Evolutionary conservation across 2,888 invertebrate species (phyloP).

Genomic region (Zaprionus lineosus): DNA sequence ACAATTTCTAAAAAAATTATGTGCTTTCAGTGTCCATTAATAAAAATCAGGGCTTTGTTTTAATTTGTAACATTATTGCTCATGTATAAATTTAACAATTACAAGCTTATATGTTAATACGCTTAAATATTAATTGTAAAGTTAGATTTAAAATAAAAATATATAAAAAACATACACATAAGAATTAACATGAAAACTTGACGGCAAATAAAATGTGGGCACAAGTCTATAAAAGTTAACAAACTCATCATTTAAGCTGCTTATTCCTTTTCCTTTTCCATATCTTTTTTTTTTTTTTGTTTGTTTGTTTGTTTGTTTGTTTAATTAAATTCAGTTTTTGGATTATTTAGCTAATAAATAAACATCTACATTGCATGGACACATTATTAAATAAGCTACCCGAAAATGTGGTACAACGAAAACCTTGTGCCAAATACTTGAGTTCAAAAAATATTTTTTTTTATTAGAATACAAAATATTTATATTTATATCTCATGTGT

Average conservation of each 20-base stretch:
- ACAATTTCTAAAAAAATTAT: conserved; percentile 16
- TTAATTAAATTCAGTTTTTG: conserved; percentile 32
- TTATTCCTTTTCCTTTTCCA: too few relatives aligned
- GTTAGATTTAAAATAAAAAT: conserved; percentile 58
- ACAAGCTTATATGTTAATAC: conserved; percentile 72
- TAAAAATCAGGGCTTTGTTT: conserved; percentile 17
- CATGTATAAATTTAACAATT: conserved; percentile 55
- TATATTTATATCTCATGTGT: conserved; percentile 17
- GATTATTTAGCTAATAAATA: conserved; percentile 36
- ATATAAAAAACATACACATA: conserved; percentile 38
- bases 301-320: conserved; percentile 1
- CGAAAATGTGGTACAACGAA: conserved; percentile 10
- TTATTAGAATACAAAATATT: background rate
- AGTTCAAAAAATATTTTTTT: conserved; percentile 15
- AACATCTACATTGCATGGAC: conserved; percentile 18
- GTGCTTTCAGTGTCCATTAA: conserved; percentile 22
- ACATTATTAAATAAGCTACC: conserved; percentile 26
- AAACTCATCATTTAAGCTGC: conserved; percentile 16
- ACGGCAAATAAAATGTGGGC: conserved; percentile 37
- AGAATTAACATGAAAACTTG: conserved; percentile 38
- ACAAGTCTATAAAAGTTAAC: conserved; percentile 25
- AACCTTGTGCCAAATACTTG: conserved; percentile 22
- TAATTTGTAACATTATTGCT: conserved; percentile 22
- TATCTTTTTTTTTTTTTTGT: conserved; percentile 15
- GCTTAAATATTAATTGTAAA: conserved; percentile 70